Conservation (phyloP, 2,113 vertebrate species). For the Peromyscus maniculatus region DNA sequence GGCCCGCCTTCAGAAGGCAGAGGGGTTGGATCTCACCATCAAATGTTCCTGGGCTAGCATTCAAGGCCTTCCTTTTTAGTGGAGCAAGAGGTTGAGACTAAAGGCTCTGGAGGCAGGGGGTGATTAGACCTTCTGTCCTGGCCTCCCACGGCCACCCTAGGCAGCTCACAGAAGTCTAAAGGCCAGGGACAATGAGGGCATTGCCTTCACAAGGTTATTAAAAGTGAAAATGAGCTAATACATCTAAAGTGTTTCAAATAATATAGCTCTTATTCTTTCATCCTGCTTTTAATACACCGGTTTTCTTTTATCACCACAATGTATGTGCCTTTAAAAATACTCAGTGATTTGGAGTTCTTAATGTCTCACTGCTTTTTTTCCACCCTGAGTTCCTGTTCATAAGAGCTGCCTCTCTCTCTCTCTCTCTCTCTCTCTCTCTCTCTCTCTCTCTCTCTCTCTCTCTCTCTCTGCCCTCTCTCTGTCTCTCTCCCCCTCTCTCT, state of each 20-base stretch:
- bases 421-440: too few species aligned
- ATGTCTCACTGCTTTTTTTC: background rate
- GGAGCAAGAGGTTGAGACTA: rapidly evolving
- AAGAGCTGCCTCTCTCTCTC: background rate
- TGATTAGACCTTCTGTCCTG: background rate
- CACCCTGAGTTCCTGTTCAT: background rate
- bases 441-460: background rate
- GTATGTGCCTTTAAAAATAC: background rate
- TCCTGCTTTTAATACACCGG: background rate
- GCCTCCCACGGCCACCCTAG: background rate
- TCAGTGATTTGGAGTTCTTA: background rate
- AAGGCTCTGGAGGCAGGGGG: background rate
- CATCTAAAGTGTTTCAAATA: too few species aligned
- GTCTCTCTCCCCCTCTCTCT: background rate
- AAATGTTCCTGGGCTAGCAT: background rate
- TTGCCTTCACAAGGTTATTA: background rate
- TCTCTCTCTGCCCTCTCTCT: too few species aligned
- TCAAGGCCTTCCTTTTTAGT: background rate
- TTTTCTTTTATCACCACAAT: background rate
- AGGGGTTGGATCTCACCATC: too few species aligned
- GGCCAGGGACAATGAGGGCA: background rate
- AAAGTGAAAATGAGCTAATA: background rate
- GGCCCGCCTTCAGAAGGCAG: too few species aligned
- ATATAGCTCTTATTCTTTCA: background rate
- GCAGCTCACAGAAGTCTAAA: background rate